Evolutionary conservation across 1,140 invertebrate species (phyloP).

Genomic region (Meloidogyne chitwoodi): DNA sequence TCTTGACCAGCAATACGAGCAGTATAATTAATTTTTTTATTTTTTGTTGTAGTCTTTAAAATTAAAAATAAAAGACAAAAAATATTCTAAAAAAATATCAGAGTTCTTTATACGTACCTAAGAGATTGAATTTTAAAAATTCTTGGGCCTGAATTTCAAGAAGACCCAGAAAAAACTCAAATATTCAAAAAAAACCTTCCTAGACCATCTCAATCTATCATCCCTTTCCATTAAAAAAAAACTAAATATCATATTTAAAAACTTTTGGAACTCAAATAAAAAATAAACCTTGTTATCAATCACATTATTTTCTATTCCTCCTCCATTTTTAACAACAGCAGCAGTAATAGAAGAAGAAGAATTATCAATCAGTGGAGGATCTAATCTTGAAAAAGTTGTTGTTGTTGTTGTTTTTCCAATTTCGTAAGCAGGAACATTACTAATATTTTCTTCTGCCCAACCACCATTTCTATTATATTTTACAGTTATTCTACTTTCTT

Average conservation of each 20-base stretch:
- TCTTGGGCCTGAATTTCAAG: background rate
- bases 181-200: background rate
- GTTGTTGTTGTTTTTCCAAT: background rate
- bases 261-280: too few species aligned
- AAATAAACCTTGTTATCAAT: background rate
- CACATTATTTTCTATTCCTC: background rate
- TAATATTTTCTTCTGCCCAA: background rate
- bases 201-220: too few species aligned
- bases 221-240: too few species aligned
- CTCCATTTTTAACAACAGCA: background rate
- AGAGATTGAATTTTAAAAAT: too few species aligned
- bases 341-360: too few species aligned
- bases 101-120: too few species aligned
- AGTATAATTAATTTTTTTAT: background rate
- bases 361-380: background rate
- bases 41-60: too few species aligned
- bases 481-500: background rate
- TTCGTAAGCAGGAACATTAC: background rate
- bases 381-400: background rate
- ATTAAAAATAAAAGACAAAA: too few species aligned
- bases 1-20: background rate
- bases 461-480: background rate
- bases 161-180: background rate
- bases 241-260: too few species aligned
- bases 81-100: too few species aligned